Evolutionary conservation across 1,140 invertebrate species (phyloP), one percentile per base, ranked within the genome.

Genomic region (Drosophila novamexicana): DNA sequence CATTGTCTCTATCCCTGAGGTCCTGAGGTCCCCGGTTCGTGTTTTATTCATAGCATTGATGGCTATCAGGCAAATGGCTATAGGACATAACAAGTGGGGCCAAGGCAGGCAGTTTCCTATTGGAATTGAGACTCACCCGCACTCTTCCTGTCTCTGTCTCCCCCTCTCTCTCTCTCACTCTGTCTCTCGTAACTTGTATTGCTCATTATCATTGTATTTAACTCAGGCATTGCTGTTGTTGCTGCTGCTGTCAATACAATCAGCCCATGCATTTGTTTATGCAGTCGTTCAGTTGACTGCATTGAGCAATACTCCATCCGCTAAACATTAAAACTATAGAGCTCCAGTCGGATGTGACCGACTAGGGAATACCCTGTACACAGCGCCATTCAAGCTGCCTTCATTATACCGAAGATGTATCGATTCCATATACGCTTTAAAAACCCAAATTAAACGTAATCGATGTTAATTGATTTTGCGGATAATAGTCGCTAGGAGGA

Each of bases 11-110:
- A 65, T 71, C 61, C 67, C 70, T 12, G 9, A 29, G 47, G 47
- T 32, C 64, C 64, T 34, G 40, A 73, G 70, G 70, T 45, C 40
- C 40, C 64, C 59, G 42, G 80, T 56, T 64, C 47, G 73, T 83
- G 75, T 82, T 82, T 83, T 83, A 76, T 75, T 74, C 70, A 72
- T 67, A 66, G 39, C 56, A 73, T 59, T 63, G 80, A 84, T 81
- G 81, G 77, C 81, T 84, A 84, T 83, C 81, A 72, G 81, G 64
- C 47, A 83, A 83, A 83, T 83, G 77, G 77, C 73, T 77, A 73
- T 77, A 66, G 32, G 62, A 73, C 63, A 78, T 64, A 71, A 45
- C 44, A 49, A 12, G 32, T 44, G 65, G 39, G 36, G 18, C 44
- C 16, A 49, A 37, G 12, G 12, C 32, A 29, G 29, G 8, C 42